Conservation (phyloP, 2,888 invertebrate genomes). For the Augiades crinisus region DNA sequence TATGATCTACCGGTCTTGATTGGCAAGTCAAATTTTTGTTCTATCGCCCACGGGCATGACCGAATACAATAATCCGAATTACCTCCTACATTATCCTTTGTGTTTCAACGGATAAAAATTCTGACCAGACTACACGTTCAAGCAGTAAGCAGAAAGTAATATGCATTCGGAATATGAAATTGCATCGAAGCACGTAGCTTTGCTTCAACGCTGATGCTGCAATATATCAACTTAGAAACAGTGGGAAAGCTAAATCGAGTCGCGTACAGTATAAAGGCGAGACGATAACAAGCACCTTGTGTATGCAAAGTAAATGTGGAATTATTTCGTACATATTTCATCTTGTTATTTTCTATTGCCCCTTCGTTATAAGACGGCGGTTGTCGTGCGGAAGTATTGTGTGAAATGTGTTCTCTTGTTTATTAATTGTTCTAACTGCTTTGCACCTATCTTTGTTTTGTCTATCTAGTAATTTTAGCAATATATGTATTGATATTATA, state of each 20-base stretch:
- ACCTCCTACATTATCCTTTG: not conserved
- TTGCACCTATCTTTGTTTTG: no score
- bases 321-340: slow-evolving; percentile 10
- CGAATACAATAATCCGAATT: not conserved
- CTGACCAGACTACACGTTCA: not conserved
- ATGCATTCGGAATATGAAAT: slow-evolving; percentile 14
- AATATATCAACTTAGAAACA: slow-evolving; percentile 8
- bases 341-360: slow-evolving; percentile 15
- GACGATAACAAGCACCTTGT: slow-evolving; percentile 12
- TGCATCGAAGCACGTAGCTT: slow-evolving; percentile 6
- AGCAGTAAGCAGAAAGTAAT: not conserved
- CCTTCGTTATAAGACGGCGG: not conserved
- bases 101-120: not conserved
- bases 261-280: slow-evolving; percentile 15
- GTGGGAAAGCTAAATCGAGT: slow-evolving; percentile 13
- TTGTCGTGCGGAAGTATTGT: not conserved
- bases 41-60: not conserved
- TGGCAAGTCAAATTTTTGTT: not conserved
- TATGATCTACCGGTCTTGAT: not conserved
- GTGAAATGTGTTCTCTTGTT: not conserved
- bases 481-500: no score
- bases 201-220: not conserved
- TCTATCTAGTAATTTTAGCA: no score
- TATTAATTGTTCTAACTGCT: no score
- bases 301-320: slow-evolving; percentile 10